These are phyloP conservation scores for Stictonetta naevosa DNA, from an alignment of 2,113 vertebrate species.

Conservation along the genomic window DNA sequence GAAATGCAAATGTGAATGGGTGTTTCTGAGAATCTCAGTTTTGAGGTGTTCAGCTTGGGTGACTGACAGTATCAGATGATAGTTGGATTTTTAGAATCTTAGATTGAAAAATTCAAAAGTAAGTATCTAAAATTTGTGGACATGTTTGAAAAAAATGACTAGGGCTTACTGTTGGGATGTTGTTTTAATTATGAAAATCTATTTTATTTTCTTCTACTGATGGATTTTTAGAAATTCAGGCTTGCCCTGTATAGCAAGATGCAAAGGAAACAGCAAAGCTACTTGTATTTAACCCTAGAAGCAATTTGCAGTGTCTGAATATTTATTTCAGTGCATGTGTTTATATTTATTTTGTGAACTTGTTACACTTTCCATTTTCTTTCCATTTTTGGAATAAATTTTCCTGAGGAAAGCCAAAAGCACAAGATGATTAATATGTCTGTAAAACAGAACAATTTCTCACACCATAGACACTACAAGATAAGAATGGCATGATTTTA, in stretches of 20 bases:
- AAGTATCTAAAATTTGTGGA: not conserved
- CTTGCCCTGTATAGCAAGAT: not conserved
- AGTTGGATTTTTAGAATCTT: not conserved
- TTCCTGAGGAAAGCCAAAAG: conserved; percentile 4
- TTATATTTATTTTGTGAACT: conserved; percentile 4
- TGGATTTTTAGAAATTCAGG: not conserved
- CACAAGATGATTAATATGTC: conserved; percentile 8
- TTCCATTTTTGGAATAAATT: not conserved
- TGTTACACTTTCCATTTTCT: not conserved
- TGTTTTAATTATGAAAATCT: not conserved
- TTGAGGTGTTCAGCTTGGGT: not conserved
- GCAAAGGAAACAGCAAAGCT: not conserved
- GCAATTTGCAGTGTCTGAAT: not conserved
- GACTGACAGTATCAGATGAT: not conserved
- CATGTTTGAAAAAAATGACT: not conserved
- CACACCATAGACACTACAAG: not conserved
- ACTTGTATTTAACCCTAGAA: not conserved
- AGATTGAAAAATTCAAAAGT: not conserved
- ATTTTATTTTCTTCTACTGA: not conserved
- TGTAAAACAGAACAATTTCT: not conserved
- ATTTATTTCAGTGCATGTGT: not conserved
- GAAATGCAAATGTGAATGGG: not conserved
- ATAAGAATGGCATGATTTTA: not conserved
- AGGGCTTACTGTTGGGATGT: not conserved
- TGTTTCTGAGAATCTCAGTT: not conserved